Evolutionary conservation across 2,888 invertebrate species (phyloP).

Genomic region (Nomada hirtipes): DNA sequence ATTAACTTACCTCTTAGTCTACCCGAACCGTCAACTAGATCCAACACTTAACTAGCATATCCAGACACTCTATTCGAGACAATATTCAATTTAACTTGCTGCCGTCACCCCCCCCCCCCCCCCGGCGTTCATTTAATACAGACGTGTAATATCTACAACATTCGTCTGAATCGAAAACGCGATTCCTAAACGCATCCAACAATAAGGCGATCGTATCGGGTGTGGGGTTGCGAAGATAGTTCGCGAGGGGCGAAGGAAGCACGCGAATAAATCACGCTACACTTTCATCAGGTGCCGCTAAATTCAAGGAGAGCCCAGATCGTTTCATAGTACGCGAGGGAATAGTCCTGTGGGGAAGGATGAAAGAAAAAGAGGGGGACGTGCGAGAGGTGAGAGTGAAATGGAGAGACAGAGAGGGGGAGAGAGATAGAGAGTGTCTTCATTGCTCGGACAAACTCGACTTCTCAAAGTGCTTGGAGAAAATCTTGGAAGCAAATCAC

Average conservation of each 20-base stretch:
- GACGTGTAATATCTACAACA: no score
- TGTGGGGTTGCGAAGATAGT: no score
- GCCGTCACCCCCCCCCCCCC: no score
- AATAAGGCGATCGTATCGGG: no score
- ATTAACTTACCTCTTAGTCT: conserved; percentile 12
- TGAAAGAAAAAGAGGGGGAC: not conserved
- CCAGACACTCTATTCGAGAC: no score
- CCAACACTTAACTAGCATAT: not conserved
- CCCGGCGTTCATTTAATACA: no score
- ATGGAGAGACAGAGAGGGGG: no score
- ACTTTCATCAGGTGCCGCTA: conserved; percentile 46
- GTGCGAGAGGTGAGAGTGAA: not conserved
- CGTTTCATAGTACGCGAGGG: conserved; percentile 51
- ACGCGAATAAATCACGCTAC: conserved; percentile 36
- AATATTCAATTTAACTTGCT: no score
- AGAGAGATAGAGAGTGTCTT: conserved; percentile 37
- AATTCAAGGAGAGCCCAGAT: conserved; percentile 55
- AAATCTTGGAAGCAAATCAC: conserved; percentile 74
- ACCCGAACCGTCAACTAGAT: not conserved
- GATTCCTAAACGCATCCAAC: no score
- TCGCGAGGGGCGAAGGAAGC: not conserved
- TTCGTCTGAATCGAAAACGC: no score
- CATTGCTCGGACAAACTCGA: conserved; percentile 59
- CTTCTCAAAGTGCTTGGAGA: conserved; percentile 68
- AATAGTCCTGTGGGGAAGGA: not conserved